Evolutionary conservation across 2,797 vertebrate genomes (phyloP).

Genomic region (Hyperoplus immaculatus): DNA sequence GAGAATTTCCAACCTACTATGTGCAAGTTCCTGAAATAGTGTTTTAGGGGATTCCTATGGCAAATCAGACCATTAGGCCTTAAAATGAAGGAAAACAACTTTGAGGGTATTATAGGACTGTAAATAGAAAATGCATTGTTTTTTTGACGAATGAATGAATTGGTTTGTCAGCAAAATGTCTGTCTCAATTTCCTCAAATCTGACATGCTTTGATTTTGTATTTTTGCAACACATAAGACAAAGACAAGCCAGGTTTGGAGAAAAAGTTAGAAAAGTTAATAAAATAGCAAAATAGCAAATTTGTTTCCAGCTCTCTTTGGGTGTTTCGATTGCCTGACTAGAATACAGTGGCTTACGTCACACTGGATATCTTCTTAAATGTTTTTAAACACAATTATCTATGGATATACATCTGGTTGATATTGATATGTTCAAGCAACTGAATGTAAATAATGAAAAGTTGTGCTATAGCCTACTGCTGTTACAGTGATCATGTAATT

Average conservation of each 20-base stretch:
- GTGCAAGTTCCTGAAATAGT: neutral
- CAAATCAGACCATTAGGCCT: neutral
- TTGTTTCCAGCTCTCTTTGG: neutral
- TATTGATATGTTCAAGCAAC: neutral
- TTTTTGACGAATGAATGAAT: neutral
- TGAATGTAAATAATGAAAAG: slow-evolving; percentile 16
- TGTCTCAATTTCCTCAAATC: neutral
- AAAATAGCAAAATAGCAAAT: neutral
- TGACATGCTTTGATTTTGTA: neutral
- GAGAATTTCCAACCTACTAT: neutral
- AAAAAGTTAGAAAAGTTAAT: neutral
- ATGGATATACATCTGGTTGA: neutral
- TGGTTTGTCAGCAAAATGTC: neutral
- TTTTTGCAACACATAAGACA: neutral
- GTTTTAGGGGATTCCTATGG: neutral
- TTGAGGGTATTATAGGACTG: neutral
- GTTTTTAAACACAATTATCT: neutral
- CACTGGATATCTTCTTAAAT: neutral
- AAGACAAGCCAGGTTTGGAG: neutral
- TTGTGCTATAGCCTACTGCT: slow-evolving; percentile 10
- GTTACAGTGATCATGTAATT: slow-evolving; percentile 30
- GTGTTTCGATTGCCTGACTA: neutral
- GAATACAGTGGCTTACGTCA: no score
- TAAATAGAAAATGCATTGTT: neutral
- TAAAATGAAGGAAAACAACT: neutral